phyloP scores from a whole-genome alignment of 1,140 invertebrate species.

The Mizuhopecten yessoensis region DNA sequence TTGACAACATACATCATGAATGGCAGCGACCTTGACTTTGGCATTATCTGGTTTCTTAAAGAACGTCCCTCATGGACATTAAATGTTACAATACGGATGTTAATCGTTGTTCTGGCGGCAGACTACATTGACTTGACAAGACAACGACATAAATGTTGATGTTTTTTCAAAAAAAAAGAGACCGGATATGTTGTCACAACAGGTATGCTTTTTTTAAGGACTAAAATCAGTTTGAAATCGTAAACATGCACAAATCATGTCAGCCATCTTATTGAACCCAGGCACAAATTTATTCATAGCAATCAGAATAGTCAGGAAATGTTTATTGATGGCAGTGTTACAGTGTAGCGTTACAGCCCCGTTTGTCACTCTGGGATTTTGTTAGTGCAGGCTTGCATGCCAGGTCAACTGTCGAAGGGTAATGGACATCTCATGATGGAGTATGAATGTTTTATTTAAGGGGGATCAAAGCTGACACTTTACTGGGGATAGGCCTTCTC shows the following conservation, averaged over 20 bases:
- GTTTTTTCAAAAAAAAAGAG: neutral
- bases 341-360: neutral
- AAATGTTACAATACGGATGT: neutral
- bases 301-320: constrained; percentile 6
- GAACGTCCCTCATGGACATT: neutral
- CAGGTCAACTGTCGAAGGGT: constrained; percentile 19
- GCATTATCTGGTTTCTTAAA: neutral
- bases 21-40: neutral
- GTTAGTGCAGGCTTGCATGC: neutral
- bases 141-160: neutral
- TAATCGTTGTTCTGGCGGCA: neutral
- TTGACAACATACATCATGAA: neutral
- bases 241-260: neutral
- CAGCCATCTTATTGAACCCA: neutral
- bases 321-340: constrained; percentile 28
- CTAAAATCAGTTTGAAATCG: neutral
- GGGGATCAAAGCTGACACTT: neutral
- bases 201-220: neutral
- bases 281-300: neutral
- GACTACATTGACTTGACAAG: neutral
- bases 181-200: neutral
- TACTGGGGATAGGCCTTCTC: neutral
- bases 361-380: constrained; percentile 12
- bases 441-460: constrained; percentile 36
- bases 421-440: constrained; percentile 33